Percentiles rank a stretch among this genome's conserved stretches.
These are phyloP conservation scores for Entomobrya proxima DNA, from an alignment of 2,888 invertebrate genomes.

Conservation along the genomic window DNA sequence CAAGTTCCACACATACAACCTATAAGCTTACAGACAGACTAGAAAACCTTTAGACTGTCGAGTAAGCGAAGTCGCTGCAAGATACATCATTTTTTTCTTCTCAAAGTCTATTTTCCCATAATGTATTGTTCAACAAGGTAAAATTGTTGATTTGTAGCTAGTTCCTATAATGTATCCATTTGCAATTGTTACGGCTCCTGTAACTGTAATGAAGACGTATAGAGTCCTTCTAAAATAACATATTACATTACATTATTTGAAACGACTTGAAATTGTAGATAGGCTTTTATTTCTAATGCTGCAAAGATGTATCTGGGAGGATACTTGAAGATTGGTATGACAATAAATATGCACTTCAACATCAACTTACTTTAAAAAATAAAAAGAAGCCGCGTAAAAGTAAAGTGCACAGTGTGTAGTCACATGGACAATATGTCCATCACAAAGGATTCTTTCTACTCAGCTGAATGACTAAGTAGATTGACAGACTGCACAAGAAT, in stretches of 20 bases:
- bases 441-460: background rate
- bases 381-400: background rate
- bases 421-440: background rate
- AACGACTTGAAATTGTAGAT: background rate
- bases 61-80: background rate
- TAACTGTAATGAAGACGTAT: background rate
- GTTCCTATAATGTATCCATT: background rate
- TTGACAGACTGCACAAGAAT: constrained; percentile 13
- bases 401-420: background rate
- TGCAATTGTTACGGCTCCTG: background rate
- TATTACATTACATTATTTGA: background rate
- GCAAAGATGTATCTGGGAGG: background rate
- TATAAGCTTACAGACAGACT: background rate
- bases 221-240: background rate
- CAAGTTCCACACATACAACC: too few relatives aligned
- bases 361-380: background rate
- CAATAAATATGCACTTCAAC: background rate
- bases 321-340: background rate
- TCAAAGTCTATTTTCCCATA: background rate
- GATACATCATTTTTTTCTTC: background rate
- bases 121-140: constrained; percentile 4
- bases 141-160: constrained; percentile 8
- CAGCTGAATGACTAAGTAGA: background rate
- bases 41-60: too few relatives aligned
- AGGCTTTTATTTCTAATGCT: background rate